These are phyloP conservation scores for Erebia epiphron DNA, from an alignment of 2,888 invertebrate species.

Conservation along the genomic window DNA sequence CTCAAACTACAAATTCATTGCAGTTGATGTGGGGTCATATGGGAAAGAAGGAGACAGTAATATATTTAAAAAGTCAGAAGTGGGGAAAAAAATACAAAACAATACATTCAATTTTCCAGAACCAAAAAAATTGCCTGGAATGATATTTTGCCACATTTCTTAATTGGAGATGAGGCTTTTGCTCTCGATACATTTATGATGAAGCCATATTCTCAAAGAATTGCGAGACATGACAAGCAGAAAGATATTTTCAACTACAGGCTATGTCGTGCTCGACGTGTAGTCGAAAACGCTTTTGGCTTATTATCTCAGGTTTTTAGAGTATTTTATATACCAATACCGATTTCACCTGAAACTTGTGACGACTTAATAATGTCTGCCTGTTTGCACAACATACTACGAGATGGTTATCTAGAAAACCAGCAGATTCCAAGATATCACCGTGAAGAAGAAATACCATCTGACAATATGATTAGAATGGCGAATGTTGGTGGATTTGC, in stretches of 20 bases:
- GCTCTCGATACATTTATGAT: neutral
- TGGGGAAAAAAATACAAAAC: neutral
- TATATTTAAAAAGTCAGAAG: conserved; percentile 24
- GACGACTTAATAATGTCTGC: conserved; percentile 1
- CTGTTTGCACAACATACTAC: conserved; percentile 1
- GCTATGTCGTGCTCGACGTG: no score
- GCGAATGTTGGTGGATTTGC: no score
- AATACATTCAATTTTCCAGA: conserved; percentile 4
- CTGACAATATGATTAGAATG: neutral
- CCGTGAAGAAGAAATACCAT: neutral
- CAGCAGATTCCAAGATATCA: conserved; percentile 1
- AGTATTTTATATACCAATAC: conserved; percentile 1
- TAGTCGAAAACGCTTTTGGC: no score
- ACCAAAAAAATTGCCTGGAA: neutral
- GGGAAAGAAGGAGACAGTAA: conserved; percentile 24
- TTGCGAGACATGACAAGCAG: no score
- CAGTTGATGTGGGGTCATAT: conserved; percentile 37
- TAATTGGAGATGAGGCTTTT: conserved; percentile 2
- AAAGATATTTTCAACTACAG: no score
- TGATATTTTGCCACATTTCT: conserved; percentile 1
- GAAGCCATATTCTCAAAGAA: no score
- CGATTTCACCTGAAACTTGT: conserved; percentile 1
- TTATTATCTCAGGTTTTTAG: neutral
- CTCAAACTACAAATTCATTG: conserved; percentile 38
- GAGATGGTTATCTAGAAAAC: conserved; percentile 1